Percentiles rank a stretch among this genome's conserved stretches.
phyloP scores from a whole-genome alignment of 2,888 invertebrate genomes.

The Aphelenchoides bicaudatus region DNA sequence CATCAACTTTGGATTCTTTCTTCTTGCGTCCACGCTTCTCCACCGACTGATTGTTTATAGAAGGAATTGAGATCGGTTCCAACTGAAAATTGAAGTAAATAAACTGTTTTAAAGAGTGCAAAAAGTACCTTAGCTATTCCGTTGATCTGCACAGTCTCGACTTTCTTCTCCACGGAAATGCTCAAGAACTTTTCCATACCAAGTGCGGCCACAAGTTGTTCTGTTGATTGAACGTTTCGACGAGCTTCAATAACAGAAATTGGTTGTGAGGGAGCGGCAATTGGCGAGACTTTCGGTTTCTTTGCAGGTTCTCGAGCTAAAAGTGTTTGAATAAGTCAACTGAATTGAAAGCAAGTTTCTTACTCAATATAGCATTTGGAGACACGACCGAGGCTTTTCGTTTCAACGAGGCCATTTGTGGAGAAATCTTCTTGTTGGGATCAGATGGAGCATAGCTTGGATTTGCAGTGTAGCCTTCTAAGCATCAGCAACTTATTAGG shows the following conservation, averaged over 20 bases:
- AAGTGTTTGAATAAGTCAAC: not conserved
- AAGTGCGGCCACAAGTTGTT: slow-evolving; percentile 40
- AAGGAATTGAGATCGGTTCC: too few relatives aligned
- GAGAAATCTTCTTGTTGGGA: slow-evolving; percentile 6
- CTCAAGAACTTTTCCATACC: slow-evolving; percentile 15
- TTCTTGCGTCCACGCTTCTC: not conserved
- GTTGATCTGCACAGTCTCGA: too few relatives aligned
- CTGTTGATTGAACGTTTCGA: slow-evolving; percentile 40
- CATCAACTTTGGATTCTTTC: too few relatives aligned
- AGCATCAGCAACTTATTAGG: not conserved
- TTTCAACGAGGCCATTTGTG: slow-evolving; percentile 12
- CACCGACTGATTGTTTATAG: too few relatives aligned
- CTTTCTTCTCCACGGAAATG: not conserved
- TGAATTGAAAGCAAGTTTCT: not conserved
- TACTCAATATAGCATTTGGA: not conserved
- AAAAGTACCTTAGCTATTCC: too few relatives aligned
- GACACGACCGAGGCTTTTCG: slow-evolving; percentile 1
- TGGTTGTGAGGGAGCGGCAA: not conserved
- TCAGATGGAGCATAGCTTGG: slow-evolving; percentile 10
- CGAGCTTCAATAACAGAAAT: slow-evolving; percentile 32
- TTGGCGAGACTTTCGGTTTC: slow-evolving; percentile 11
- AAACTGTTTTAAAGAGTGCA: too few relatives aligned
- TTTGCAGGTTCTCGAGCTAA: slow-evolving; percentile 14
- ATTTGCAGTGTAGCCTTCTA: slow-evolving; percentile 8
- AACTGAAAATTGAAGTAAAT: too few relatives aligned